Evolutionary conservation across 2,113 vertebrate species (phyloP), one percentile per base, ranked within the genome.

Genomic region (Pterocles burchelli): DNA sequence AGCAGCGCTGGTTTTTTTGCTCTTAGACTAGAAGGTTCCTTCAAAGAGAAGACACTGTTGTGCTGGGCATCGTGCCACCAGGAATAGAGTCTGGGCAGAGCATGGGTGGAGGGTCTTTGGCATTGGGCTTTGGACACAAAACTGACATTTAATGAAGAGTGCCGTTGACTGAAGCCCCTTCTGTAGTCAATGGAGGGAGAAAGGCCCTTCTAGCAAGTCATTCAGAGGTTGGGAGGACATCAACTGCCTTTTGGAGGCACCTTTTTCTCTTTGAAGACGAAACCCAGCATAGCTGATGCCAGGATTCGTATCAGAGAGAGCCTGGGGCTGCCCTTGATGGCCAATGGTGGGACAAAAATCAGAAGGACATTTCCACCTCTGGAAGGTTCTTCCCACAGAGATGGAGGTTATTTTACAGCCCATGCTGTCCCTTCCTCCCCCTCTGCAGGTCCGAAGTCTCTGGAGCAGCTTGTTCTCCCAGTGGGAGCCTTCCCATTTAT

Each of bases 291-390:
- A 84, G 19, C 33, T 67, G 17, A 36, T 11, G 49, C 3, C 67
- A 76, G 46, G 25, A 9, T 24, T 54, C 31, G 5, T 6, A 3
- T 0, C 68, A 43, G 66, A 21, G 70, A 65, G 77, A 70, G 26
- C 93, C 93, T 38, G 51, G 22, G 63, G 33, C 75, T 90, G 67
- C 59, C 48, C 38, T 8, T 13, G 54, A 43, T 34, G 72, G 14
- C 38, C 74, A 58, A 29, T 0, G 0, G 45, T 5, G 51, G 1
- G 1, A 26, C 12, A 21, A 49, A 25, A 46, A 78, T 34, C 49
- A 58, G 59, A 45, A 78, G 63, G 63, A 73, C 38, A 45, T 57
- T 79, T 52, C 62, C 85, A 61, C 58, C 49, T 76, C 59, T 81
- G 55, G 67, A 76, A 91, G 52, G 76, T 46, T 84, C 84, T 84